phyloP scores from a whole-genome alignment of 35 echinoderm and acorn worm genomes.

The Apostichopus parvimensis region DNA sequence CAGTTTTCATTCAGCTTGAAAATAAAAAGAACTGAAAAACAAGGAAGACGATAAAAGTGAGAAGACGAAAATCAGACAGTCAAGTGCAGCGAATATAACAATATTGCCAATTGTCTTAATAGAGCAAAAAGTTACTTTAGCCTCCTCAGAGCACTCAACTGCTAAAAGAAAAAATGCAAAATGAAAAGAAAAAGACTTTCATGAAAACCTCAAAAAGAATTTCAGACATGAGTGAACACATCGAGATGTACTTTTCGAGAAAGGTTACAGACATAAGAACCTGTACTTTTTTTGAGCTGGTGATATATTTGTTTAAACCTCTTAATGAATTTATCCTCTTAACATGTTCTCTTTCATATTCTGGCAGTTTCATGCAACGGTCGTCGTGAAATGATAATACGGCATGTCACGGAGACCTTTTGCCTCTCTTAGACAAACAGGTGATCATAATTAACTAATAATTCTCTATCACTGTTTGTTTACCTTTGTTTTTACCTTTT shows the following conservation, averaged over 20 bases:
- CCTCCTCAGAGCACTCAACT: not conserved
- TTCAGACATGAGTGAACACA: not conserved
- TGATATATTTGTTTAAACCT: not conserved
- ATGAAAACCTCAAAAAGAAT: not conserved
- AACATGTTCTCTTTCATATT: not conserved
- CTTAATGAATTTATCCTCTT: not conserved
- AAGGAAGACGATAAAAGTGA: too few species aligned
- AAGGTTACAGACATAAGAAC: not conserved
- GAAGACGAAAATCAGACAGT: not conserved
- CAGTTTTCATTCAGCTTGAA: too few species aligned
- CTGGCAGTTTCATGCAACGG: not conserved
- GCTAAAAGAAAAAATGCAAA: too few species aligned
- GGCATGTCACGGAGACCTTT: not conserved
- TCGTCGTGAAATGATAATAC: not conserved
- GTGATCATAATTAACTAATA: not conserved
- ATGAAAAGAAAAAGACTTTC: not conserved
- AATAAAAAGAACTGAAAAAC: too few species aligned
- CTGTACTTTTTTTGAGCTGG: not conserved
- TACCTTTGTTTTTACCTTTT: not conserved
- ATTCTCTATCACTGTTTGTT: not conserved
- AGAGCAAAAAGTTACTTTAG: not conserved
- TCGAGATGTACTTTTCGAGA: not conserved
- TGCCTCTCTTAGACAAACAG: not conserved
- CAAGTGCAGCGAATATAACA: not conserved
- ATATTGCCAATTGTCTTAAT: not conserved